Evolutionary conservation across 2,888 invertebrate species (phyloP), one percentile per base, ranked within the genome.

Genomic region (Bimastos eiseni): DNA sequence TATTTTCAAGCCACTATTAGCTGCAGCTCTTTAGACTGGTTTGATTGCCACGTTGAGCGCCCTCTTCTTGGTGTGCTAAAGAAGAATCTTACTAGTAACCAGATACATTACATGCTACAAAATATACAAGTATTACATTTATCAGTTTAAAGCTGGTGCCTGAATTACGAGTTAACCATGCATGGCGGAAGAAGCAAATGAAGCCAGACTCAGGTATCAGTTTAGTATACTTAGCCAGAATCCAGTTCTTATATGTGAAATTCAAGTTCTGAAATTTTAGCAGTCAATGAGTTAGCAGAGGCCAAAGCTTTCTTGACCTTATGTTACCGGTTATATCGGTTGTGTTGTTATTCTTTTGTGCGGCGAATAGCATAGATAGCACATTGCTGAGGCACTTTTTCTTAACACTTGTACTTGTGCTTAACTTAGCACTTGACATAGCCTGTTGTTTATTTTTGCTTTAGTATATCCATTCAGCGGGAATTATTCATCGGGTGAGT

Each of bases 401-500:
- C 33, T 41, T 24, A 44, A 89, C 38, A 24, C n/a, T n/a, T n/a
- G n/a, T n/a, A n/a, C n/a, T 44, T 33, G 8, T 24, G 33, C 30
- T 41, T 89, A 70, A 89, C 30, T 24, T 33, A 44, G 24, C 34
- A 44, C 30, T 41, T 89, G n/a, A 41, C 38, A 41, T 41, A 33
- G 44, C 34, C 30, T 41, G 8, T 41, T 44, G n/a, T 90, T 41
- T 90, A 19, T 89, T 90, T 44, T n/a, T n/a, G n/a, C 90, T 91
- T n/a, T 91, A 99, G 92, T 93, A 93, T 90, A 92, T 93, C 37
- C 93, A 93, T 49, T 92, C 92, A 17, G 93, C 93, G 83, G 92
- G 92, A 33, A 92, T 93, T 88, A 93, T 93, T 41, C 93, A 93
- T 84, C 89, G 93, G 91, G 93, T 93, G 88, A 91, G 93, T 90